Evolutionary conservation across 2,113 vertebrate species (phyloP).

Genomic region (Natator depressus): DNA sequence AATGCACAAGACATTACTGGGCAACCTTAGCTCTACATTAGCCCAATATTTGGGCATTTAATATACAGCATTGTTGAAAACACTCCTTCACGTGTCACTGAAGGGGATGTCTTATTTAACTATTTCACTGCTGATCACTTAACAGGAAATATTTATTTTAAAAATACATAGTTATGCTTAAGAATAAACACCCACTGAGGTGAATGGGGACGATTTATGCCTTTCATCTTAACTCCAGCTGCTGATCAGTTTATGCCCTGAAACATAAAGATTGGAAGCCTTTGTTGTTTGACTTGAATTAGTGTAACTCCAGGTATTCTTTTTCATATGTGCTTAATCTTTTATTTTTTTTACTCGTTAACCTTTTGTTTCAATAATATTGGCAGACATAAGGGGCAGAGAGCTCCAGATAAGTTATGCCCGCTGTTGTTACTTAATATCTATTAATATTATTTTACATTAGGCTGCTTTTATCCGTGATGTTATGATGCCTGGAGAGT

Average conservation of each 20-base stretch:
- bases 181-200: neutral
- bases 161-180: neutral
- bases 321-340: neutral
- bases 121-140: neutral
- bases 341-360: neutral
- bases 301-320: neutral
- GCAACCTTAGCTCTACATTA: neutral
- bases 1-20: neutral
- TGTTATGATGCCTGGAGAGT: conserved; percentile 93
- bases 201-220: neutral
- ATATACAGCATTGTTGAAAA: neutral
- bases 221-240: neutral
- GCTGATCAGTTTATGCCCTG: neutral
- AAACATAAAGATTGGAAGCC: neutral
- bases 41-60: neutral
- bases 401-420: neutral
- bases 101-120: neutral
- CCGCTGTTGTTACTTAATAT: neutral
- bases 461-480: conserved; percentile 92
- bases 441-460: conserved; percentile 52
- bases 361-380: fast-evolving
- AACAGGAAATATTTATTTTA: neutral
- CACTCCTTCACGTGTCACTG: neutral
- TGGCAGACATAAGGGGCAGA: neutral
- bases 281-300: neutral